phyloP scores from a whole-genome alignment of 2,113 vertebrate species.

The Periophthalmodon schlosseri region DNA sequence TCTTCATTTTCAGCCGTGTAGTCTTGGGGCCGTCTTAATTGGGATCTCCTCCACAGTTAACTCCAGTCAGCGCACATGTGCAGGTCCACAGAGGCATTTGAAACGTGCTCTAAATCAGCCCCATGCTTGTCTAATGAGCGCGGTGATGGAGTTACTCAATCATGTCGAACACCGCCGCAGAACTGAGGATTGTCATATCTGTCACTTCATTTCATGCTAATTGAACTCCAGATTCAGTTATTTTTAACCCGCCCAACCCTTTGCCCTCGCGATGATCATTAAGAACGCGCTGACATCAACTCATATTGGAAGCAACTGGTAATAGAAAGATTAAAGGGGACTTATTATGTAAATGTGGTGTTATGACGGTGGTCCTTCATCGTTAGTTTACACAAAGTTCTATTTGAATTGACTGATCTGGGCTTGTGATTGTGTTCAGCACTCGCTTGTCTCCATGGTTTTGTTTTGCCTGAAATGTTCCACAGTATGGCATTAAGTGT shows the following conservation, averaged over 20 bases:
- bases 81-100: constrained; percentile 11
- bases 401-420: too few relatives aligned
- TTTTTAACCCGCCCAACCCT: constrained; percentile 53
- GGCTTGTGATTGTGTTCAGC: too few relatives aligned
- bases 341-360: too few relatives aligned
- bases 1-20: not conserved
- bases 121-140: constrained; percentile 54
- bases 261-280: constrained; percentile 44
- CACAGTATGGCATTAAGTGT: too few relatives aligned
- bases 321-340: not conserved
- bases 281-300: not conserved
- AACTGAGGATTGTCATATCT: constrained; percentile 56
- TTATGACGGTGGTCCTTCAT: too few relatives aligned
- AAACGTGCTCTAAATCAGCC: constrained; percentile 43
- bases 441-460: too few relatives aligned
- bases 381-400: too few relatives aligned
- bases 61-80: not conserved
- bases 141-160: constrained; percentile 56
- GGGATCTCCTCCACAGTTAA: constrained; percentile 12
- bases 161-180: constrained; percentile 37
- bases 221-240: constrained; percentile 48
- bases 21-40: constrained; percentile 12
- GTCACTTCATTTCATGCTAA: constrained; percentile 68
- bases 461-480: too few relatives aligned
- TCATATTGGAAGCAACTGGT: not conserved